A percentile compares a stretch with the other conserved stretches of the same genome.
phyloP scores from a whole-genome alignment of 2,888 invertebrate species.

The Limnephilus marmoratus region DNA sequence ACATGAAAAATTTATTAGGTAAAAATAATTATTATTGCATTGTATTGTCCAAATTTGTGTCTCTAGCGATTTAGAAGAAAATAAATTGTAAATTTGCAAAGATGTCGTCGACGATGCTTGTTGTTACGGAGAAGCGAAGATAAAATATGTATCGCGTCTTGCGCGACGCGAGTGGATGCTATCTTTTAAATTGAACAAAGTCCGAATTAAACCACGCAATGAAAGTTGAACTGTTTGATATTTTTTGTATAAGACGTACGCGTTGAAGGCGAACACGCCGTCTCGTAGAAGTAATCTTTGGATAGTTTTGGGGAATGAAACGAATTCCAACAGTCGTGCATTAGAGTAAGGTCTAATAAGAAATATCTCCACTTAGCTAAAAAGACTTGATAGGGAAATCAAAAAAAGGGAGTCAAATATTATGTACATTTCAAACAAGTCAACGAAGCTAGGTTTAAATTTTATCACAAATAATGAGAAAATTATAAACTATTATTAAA shows the following conservation, averaged over 20 bases:
- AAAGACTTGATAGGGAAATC: conserved; percentile 57
- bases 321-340: background rate
- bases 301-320: conserved; percentile 13
- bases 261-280: background rate
- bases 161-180: background rate
- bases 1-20: conserved; percentile 43
- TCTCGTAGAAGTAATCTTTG: background rate
- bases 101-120: background rate
- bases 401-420: conserved; percentile 38
- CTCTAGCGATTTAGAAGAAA: conserved; percentile 49
- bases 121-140: background rate
- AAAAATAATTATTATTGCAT: conserved; percentile 15
- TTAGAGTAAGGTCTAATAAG: conserved; percentile 40
- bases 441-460: conserved; percentile 61
- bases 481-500: conserved; percentile 50
- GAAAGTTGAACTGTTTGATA: conserved; percentile 24
- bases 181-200: background rate
- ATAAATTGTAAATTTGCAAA: conserved; percentile 19
- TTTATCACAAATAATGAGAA: conserved; percentile 54
- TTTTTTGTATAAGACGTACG: background rate
- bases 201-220: conserved; percentile 39
- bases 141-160: background rate
- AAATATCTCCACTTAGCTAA: conserved; percentile 48
- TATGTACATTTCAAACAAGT: conserved; percentile 59
- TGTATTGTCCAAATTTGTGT: conserved; percentile 60